Evolutionary conservation across 2,113 vertebrate species (phyloP).

Genomic region (Cygnus buccinator): DNA sequence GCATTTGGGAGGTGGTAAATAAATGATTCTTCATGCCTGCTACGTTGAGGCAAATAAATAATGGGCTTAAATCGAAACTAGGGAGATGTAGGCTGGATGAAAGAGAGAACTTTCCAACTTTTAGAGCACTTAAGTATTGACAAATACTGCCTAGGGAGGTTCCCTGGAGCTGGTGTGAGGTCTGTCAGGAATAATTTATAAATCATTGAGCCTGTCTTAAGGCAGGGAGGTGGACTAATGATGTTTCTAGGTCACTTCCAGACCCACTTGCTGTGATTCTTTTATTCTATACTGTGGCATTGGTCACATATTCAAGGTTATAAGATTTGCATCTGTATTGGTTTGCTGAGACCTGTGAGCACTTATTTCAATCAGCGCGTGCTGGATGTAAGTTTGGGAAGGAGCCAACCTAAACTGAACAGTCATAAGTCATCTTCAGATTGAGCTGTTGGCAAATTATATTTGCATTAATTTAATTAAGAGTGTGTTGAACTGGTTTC

Average conservation of each 20-base stretch:
- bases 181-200: not conserved
- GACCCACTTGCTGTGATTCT: not conserved
- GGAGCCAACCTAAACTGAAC: not conserved
- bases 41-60: not conserved
- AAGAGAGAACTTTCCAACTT: not conserved
- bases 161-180: not conserved
- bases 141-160: not conserved
- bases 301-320: not conserved
- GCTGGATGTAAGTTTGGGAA: not conserved
- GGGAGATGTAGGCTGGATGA: not conserved
- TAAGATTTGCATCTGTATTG: not conserved
- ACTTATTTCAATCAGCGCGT: not conserved
- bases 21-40: not conserved
- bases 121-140: not conserved
- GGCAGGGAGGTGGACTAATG: not conserved
- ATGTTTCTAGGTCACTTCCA: not conserved
- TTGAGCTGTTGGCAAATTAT: not conserved
- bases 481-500: not conserved
- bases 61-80: not conserved
- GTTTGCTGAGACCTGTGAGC: not conserved
- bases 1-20: not conserved
- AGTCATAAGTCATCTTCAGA: not conserved
- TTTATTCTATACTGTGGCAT: rapidly evolving
- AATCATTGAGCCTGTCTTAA: not conserved
- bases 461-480: not conserved